Evolutionary conservation across 2,113 vertebrate genomes (phyloP), one percentile per base, ranked within the genome.

Genomic region (Salvator merianae): DNA sequence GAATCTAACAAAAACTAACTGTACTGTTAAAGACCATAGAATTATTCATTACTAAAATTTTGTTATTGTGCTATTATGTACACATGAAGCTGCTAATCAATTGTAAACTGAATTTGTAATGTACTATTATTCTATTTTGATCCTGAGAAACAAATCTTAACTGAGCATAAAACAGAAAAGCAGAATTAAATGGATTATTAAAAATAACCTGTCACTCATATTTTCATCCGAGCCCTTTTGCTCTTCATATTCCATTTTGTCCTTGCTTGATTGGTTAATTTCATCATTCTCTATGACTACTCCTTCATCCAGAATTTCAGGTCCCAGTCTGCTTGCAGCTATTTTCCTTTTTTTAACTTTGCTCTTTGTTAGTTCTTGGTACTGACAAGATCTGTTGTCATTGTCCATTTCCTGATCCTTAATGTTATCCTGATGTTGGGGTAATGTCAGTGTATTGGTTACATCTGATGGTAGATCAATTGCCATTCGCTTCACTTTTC

Each of bases 181-280:
- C 6, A 4, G 59, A 50, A 53, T 62, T 84, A 65, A 93, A 89
- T 89, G 87, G 83, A 77, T 89, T 91, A 83, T 84, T 86, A 91
- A 89, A n/a, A 95, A 95, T 96, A 97, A 99, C 98, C 99, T 99
- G 98, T 99, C 99, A 91, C 98, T 99, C 99, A 99, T 99, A 93
- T 99, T 98, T 90, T 99, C 98, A 92, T 99, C 99, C 0, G 98
- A 98, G 71, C 96, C 97, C 89, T 99, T 99, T 83, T 98, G 98
- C 86, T 99, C 98, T 88, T 99, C 98, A 87, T 97, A 97, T 38
- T 99, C 97, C 99, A 99, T 99, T 94, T 98, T 99, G 93, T 99
- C 98, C 88, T 98, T 99, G 91, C 93, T 96, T 63, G 86, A 78
- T 55, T 95, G 97, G 76, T 88, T 95, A 16, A 87, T 12, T 77